These are phyloP conservation scores for Synergus gifuensis DNA, from an alignment of 2,888 invertebrate genomes.

Conservation along the genomic window DNA sequence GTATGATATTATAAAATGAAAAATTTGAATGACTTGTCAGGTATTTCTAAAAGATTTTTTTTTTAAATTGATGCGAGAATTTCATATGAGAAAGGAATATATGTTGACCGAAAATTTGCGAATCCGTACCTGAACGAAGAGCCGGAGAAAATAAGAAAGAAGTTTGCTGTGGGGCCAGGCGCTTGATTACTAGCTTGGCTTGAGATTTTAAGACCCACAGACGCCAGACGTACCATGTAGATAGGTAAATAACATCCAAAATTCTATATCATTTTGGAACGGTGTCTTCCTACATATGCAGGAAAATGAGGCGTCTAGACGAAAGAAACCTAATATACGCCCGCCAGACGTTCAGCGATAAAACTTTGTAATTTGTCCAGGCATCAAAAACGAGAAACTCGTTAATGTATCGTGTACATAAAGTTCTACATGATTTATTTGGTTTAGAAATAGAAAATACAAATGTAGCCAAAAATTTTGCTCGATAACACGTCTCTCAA, in stretches of 20 bases:
- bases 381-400: conserved; percentile 14
- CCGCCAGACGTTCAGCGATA: not conserved
- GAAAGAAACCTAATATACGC: conserved; percentile 14
- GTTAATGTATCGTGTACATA: conserved; percentile 7
- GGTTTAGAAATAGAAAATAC: not conserved
- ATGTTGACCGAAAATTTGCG: not conserved
- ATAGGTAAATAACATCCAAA: conserved; percentile 67
- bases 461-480: too few species aligned
- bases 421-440: not conserved
- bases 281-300: conserved; percentile 56
- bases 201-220: conserved; percentile 50
- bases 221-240: conserved; percentile 61
- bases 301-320: conserved; percentile 62
- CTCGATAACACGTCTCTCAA: too few species aligned
- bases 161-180: conserved; percentile 61
- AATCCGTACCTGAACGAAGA: conserved; percentile 18
- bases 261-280: conserved; percentile 66
- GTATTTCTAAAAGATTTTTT: too few species aligned
- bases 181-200: conserved; percentile 65
- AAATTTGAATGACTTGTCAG: too few species aligned
- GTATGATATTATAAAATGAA: too few species aligned
- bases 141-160: conserved; percentile 44
- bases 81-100: not conserved
- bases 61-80: not conserved
- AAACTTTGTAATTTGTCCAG: conserved; percentile 11